Base-by-base conservation (phyloP, 2,888 invertebrate species). In the Agrochola lychnidis region DNA sequence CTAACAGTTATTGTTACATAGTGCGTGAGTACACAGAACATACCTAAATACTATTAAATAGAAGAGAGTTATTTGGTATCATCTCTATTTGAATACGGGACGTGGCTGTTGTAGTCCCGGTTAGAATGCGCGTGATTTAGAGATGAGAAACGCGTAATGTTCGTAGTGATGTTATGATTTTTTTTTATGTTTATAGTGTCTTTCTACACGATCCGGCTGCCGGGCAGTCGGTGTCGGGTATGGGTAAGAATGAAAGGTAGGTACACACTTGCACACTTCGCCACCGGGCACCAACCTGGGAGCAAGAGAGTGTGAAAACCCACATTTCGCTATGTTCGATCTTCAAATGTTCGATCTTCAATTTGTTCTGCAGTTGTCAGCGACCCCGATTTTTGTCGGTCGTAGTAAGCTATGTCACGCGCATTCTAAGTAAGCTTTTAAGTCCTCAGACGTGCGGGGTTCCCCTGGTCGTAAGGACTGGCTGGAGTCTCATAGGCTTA, bases 1-100 rank as follows among this genome's bases (percentile, higher is more conserved):
- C 83, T 87, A 83, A 87, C 77, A 81, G 73, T 74, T 81, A 86
- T 78, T 83, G 77, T 76, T 71, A 72, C 48, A 59, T 76, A 69
- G 70, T 67, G 67, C 56, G 66, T 81, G 82, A 67, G 81, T 72
- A 57, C 64, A 85, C 72, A 70, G 72, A 72, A 76, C 59, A 76
- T 81, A 62, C 56, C 69, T 85, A 70, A 73, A 79, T 70, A 64
- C 78, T 85, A 87, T 76, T 76, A 72, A 66, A 71, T 75, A 76
- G 61, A 78, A 87, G 81, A 87, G 87, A 86, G 81, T 76, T 61
- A 59, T n/a, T 68, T 10, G 12, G 76, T 76, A 70, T 74, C 86
- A 70, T 86, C 88, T 83, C 83, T 83, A 68, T 68, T 73, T 72
- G 69, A 67, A 66, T 70, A 56, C 53, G 69, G 63, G 81, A 81